phyloP scores from a whole-genome alignment of 2,113 vertebrate genomes.

The Sinocyclocheilus anshuiensis region DNA sequence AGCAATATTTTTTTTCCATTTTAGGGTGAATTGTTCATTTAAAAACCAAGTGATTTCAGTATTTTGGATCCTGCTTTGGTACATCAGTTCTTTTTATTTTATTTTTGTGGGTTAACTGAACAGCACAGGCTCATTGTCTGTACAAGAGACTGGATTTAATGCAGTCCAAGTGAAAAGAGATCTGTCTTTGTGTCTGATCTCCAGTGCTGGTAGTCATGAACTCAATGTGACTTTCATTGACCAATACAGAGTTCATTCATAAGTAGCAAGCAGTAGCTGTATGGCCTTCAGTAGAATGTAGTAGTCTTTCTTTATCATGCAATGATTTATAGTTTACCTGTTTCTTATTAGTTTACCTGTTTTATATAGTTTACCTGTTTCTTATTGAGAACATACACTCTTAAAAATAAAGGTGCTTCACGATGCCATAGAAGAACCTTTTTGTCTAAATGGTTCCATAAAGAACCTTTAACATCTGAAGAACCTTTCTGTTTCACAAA shows the following conservation, averaged over 20 bases:
- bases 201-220: slow-evolving; percentile 7
- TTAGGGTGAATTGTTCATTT: not conserved
- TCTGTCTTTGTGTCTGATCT: slow-evolving; percentile 17
- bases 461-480: too few relatives aligned
- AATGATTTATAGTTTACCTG: not conserved
- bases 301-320: not conserved
- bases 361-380: not conserved
- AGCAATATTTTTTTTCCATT: not conserved
- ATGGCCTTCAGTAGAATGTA: not conserved
- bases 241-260: not conserved
- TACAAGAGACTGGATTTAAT: slow-evolving; percentile 13
- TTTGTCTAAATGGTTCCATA: too few relatives aligned
- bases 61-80: not conserved
- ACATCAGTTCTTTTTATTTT: not conserved
- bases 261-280: not conserved
- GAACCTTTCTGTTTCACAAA: too few relatives aligned
- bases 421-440: too few relatives aligned
- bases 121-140: not conserved
- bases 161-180: slow-evolving; percentile 24
- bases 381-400: not conserved
- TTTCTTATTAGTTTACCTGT: not conserved
- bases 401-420: too few relatives aligned
- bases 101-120: not conserved
- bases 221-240: slow-evolving; percentile 16
- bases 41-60: not conserved